These are phyloP conservation scores for Drosophila fulvimacula DNA, from an alignment of 2,888 invertebrate species.

Conservation along the genomic window DNA sequence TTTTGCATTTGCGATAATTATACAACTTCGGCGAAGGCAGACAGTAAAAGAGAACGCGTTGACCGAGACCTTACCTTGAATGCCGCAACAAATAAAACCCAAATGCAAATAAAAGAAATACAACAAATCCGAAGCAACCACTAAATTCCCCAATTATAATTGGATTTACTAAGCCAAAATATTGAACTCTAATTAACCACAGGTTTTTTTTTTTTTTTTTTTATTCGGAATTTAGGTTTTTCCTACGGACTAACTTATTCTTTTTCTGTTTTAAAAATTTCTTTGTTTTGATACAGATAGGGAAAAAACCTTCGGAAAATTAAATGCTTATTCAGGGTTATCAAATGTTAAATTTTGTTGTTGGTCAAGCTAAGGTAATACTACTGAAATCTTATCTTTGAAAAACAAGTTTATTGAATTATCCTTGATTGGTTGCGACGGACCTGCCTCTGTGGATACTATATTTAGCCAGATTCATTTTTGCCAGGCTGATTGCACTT, in stretches of 20 bases:
- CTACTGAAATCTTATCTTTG: conserved; percentile 14
- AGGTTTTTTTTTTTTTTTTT: too few species aligned
- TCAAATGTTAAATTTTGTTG: not conserved
- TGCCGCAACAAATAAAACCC: conserved; percentile 21
- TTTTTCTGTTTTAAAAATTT: too few species aligned
- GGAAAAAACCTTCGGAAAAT: not conserved
- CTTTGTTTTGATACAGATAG: not conserved
- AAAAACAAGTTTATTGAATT: conserved; percentile 17
- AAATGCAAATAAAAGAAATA: conserved; percentile 26
- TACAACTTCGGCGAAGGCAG: conserved; percentile 45
- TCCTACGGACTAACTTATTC: too few species aligned
- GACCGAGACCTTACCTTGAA: conserved; percentile 76
- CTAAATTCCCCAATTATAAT: conserved; percentile 21
- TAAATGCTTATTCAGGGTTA: not conserved
- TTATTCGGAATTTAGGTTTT: too few species aligned
- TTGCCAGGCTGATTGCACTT: conserved; percentile 1
- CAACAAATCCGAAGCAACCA: conserved; percentile 11
- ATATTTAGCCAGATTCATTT: conserved; percentile 52
- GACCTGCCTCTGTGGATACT: conserved; percentile 19
- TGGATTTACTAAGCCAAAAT: not conserved
- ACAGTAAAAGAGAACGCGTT: conserved; percentile 61
- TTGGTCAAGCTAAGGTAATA: too few species aligned
- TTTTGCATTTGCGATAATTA: conserved; percentile 69
- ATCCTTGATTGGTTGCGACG: conserved; percentile 36
- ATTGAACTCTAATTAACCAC: not conserved